Base-by-base conservation (phyloP, 2,113 vertebrate species). In the Ramphastos sulfuratus region DNA sequence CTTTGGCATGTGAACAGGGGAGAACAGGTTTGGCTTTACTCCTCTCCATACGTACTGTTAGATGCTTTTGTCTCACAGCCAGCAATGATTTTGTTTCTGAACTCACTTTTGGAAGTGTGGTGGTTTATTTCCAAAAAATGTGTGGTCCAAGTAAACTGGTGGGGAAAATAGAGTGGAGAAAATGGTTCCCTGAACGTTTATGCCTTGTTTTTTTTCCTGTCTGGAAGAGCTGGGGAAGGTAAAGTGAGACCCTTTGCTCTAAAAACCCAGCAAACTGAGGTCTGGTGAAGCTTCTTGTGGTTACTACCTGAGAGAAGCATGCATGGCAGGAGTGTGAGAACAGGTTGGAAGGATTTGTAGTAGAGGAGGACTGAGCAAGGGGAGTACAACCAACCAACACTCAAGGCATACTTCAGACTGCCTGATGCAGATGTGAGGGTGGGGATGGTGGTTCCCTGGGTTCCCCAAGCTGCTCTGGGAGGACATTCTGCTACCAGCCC, bases 21-120 rank as follows among this genome's bases (percentile, higher is more conserved):
- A 76, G 66, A 52, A 15, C 0, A 3, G 35, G 7, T 46, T 48
- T 81, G 60, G 35, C 35, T 61, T 54, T 52, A 42, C 28, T 74
- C 20, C 0, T 48, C 59, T 64, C 37, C 3, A 0, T 24, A 1
- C 1, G 2, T 28, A 3, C 33, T 33, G 0, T 6, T 15, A 31
- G 63, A 9, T 39, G 58, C 12, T 33, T 20, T 0, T 44, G 4
- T 82, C 35, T 59, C 48, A 27, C 46, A n/a, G 64, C 25, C 18
- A 19, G 28, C 9, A 23, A 30, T 23, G 46, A 20, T 24, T 58
- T 48, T 21, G 17, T 50, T 69, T 60, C 37, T 50, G 30, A 76
- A 64, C 25, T 54, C 8, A 13, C 56, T 44, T 75, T 12, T 54
- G 63, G 35, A 76, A 81, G 30, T 12, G 10, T 24, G 21, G 9